Conservation (phyloP, 1,140 invertebrate genomes). For the Agrilus planipennis region DNA sequence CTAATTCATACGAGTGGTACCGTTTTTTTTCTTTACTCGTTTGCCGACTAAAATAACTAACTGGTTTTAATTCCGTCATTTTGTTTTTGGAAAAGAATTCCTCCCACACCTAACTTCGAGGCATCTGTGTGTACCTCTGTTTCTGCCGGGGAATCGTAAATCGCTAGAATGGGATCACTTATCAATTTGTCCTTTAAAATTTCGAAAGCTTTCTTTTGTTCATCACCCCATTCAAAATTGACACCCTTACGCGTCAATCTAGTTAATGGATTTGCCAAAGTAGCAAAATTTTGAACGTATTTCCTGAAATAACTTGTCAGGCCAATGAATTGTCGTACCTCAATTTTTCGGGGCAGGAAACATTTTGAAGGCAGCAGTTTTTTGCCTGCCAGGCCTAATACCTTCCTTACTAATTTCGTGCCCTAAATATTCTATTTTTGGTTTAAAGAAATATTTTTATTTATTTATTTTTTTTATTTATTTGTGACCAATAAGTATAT, state of each 20-base stretch:
- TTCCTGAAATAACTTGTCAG: constrained; percentile 24
- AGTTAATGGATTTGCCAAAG: constrained; percentile 18
- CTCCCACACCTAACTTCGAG: constrained; percentile 12
- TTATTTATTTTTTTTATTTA: too few species aligned
- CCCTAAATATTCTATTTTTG: constrained; percentile 17
- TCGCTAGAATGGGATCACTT: not conserved
- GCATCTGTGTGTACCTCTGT: constrained; percentile 26
- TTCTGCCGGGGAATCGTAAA: constrained; percentile 2
- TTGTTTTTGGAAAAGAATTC: constrained; percentile 17
- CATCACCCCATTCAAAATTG: not conserved
- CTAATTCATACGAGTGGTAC: constrained; percentile 8
- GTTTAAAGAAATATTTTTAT: too few species aligned
- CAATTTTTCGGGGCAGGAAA: not conserved
- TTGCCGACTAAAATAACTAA: constrained; percentile 6
- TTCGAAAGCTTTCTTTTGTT: not conserved
- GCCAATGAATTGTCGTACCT: constrained; percentile 18
- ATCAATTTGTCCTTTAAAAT: not conserved
- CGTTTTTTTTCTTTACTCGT: constrained; percentile 7
- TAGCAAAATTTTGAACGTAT: constrained; percentile 23
- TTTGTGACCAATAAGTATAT: too few species aligned
- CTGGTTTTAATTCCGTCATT: not conserved
- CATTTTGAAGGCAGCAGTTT: not conserved
- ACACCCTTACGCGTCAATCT: not conserved
- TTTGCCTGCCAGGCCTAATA: not conserved
- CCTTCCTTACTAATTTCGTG: constrained; percentile 7